A percentile compares a stretch with the other conserved stretches of the same genome.
phyloP scores from a whole-genome alignment of 2,113 vertebrate species.

The Chunga burmeisteri region DNA sequence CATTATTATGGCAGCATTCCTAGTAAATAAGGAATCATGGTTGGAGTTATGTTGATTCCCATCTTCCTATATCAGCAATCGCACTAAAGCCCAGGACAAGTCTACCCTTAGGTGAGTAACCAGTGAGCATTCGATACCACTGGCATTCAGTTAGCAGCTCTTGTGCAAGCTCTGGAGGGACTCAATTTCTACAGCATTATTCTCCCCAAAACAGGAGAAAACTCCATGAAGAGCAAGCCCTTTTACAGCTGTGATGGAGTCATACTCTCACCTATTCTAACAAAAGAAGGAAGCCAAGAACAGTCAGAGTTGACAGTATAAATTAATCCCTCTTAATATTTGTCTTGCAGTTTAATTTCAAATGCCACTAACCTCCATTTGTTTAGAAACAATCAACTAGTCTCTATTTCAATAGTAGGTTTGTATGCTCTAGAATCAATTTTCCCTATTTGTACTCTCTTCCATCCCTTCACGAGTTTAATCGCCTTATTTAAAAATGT shows the following conservation, averaged over 20 bases:
- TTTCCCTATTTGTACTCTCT: conserved; percentile 15
- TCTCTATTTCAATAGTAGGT: conserved; percentile 9
- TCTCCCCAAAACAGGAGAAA: background rate
- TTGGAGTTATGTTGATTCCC: background rate
- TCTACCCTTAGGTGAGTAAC: background rate
- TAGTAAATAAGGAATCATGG: background rate
- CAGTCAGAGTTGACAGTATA: background rate
- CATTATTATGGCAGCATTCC: background rate
- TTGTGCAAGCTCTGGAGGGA: background rate
- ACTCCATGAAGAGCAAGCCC: background rate
- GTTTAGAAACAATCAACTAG: conserved; percentile 43
- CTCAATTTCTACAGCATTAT: background rate
- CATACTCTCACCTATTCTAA: background rate
- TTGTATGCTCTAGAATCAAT: conserved; percentile 20
- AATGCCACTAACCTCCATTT: background rate
- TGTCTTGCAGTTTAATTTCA: conserved; percentile 30
- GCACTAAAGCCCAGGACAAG: background rate
- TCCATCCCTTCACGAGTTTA: background rate
- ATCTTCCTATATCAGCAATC: background rate
- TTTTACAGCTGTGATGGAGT: background rate
- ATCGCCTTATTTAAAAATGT: conserved; percentile 30
- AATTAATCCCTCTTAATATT: conserved; percentile 55
- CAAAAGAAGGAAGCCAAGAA: background rate
- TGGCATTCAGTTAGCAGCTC: background rate
- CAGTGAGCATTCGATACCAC: background rate